Percentiles rank a stretch among this genome's conserved stretches.
Evolutionary conservation across 2,113 vertebrate genomes (phyloP).

Genomic region (Antechinus stuartii): DNA sequence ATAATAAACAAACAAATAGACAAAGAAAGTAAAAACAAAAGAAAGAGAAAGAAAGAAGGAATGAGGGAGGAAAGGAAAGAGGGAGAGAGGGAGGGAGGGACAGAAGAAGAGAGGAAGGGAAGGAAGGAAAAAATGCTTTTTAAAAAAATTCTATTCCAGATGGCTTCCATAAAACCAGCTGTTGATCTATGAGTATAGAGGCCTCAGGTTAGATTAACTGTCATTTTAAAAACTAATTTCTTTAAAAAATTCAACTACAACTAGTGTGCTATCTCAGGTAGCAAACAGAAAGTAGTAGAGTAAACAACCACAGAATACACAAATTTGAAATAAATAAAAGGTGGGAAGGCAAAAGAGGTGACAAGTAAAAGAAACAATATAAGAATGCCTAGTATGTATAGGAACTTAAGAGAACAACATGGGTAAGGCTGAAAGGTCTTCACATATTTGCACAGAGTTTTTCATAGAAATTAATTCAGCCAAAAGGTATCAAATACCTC

Average conservation of each 20-base stretch:
- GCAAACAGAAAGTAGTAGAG: slow-evolving; percentile 59
- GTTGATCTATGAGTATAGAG: slow-evolving; percentile 61
- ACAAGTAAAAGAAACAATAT: not conserved
- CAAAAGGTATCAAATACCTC: not conserved
- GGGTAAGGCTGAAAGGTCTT: slow-evolving; percentile 11
- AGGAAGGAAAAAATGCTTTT: too few relatives aligned
- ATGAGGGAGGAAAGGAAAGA: not conserved
- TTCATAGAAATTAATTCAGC: not conserved
- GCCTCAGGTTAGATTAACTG: slow-evolving; percentile 60
- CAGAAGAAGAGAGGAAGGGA: too few relatives aligned
- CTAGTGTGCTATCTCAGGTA: slow-evolving; percentile 46
- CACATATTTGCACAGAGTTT: not conserved
- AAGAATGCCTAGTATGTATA: slow-evolving; percentile 10
- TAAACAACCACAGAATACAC: slow-evolving; percentile 59
- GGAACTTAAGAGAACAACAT: not conserved
- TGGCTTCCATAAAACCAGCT: slow-evolving; percentile 61
- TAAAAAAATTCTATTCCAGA: slow-evolving; percentile 37
- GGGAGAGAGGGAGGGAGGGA: not conserved
- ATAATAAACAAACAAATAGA: too few relatives aligned
- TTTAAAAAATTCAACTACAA: slow-evolving; percentile 76
- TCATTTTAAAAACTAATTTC: slow-evolving; percentile 52
- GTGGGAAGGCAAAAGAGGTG: not conserved
- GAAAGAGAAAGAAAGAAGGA: not conserved
- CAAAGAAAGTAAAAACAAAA: too few relatives aligned
- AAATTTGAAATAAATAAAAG: not conserved